Evolutionary conservation across 1,140 invertebrate species (phyloP), one percentile per base, ranked within the genome.

Genomic region (Drosophila pruinosa): DNA sequence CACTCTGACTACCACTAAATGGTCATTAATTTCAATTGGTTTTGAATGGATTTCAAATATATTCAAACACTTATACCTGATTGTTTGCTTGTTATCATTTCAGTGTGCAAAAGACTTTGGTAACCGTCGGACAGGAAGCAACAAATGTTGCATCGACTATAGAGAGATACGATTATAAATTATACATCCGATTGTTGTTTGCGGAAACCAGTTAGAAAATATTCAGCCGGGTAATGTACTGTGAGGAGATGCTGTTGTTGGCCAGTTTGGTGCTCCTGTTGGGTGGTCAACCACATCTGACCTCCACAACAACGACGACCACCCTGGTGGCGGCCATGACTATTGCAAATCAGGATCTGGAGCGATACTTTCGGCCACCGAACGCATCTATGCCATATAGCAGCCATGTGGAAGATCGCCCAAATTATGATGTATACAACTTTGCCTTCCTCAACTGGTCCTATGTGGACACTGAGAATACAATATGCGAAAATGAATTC

Each of bases 401-500:
- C 56, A 63, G 65, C 45, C 72, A 85, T 8, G 67, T 47, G 3
- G 79, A 91, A 26, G 89, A 91, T 19, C 85, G 88, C 8, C 8
- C 61, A 76, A 3, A 17, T 21, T 0, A 71, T 86, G 48, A 57
- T 78, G 10, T 91, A 90, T 24, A 34, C 31, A 89, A 85, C 19
- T 90, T 75, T 57, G 90, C 90, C 15, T 91, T 77, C 14, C 75
- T 91, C 48, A 91, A 89, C 65, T 91, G 89, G 69, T 77, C 78
- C 2, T 91, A 91, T n/a, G 36, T 75, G 39, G 89, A 88, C 56
- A 62, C 50, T 3, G 67, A 75, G 10, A 70, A 74, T 22, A 56
- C 31, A 4, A 80, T 77, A 90, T 65, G 56, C 8, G 69, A 73
- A 24, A 62, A 39, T 5, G 75, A 78, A 3, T 91, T 93, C 47